Conservation (phyloP, 2,113 vertebrate species). For the Centropus bengalensis region DNA sequence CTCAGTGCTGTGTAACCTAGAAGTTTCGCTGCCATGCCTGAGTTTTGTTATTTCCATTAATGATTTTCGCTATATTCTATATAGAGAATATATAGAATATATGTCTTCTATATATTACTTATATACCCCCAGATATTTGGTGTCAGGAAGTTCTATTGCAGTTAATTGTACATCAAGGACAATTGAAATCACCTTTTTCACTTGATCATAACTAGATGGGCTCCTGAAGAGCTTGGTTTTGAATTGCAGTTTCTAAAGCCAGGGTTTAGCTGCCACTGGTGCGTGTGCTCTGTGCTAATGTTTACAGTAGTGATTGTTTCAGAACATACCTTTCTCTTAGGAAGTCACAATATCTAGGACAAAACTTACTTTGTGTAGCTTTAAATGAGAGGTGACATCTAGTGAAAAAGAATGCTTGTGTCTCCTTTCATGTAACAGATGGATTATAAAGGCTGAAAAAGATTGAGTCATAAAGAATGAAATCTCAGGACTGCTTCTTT, state of each 20-base stretch:
- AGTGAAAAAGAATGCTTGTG: not conserved
- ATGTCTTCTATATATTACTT: not conserved
- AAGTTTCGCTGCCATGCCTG: not conserved
- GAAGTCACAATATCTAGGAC: not conserved
- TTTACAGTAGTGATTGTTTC: constrained; percentile 1
- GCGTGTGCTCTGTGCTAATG: not conserved
- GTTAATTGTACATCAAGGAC: not conserved
- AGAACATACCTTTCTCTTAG: not conserved
- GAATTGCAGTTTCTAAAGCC: not conserved
- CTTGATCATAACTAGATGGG: not conserved
- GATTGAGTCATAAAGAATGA: not conserved
- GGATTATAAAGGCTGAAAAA: constrained; percentile 19
- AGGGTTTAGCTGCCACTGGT: not conserved
- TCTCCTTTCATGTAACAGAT: constrained; percentile 8
- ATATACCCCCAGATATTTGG: not conserved
- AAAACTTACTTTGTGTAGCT: not conserved
- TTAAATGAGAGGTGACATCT: not conserved
- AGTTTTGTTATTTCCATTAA: not conserved
- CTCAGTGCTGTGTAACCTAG: not conserved
- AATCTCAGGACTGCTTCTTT: not conserved
- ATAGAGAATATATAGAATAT: no score
- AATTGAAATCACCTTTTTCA: not conserved
- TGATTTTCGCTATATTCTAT: not conserved
- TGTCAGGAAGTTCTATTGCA: not conserved
- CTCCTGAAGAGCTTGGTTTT: not conserved